Base-by-base conservation (phyloP, 2,888 invertebrate species). In the Anorthoa munda region DNA sequence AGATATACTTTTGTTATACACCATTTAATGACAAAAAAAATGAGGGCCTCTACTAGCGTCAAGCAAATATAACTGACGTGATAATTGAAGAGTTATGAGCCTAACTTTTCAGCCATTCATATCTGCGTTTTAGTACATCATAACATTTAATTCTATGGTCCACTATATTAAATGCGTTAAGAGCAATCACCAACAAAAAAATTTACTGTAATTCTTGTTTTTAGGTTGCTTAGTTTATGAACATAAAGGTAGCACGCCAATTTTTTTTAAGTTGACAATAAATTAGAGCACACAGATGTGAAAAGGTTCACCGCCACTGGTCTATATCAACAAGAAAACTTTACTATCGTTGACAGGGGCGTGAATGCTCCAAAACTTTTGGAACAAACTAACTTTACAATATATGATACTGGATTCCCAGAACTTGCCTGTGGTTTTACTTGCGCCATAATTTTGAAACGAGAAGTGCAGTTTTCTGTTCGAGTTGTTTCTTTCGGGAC, bases 401-500 rank as follows among this genome's bases (percentile, higher is more conserved):
- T 90, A 88, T 89, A 89, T 86, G 87, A 76, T 80, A 73, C 71
- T 74, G 72, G 66, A 73, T 72, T 74, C 71, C 78, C 76, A 74
- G 79, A 87, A 89, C 80, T 82, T 77, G 59, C 13, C 56, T 15
- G 69, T 17, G 81, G 82, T 83, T 83, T 77, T 69, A 77, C 56
- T 78, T 77, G 69, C 67, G 74, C 81, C 67, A 76, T 87, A 88
- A 87, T 87, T 88, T 81, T 83, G 83, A 79, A 85, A 74, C 84
- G 46, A 63, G 50, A 75, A 75, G 61, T 73, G 74, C 71, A 83
- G 61, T 80, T 84, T 50, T 45, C 66, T 48, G 59, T 81, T 56
- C 17, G 26, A 67, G 21, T 70, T 77, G 66, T 77, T 74, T 70
- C 56, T 60, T 56, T 75, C 15, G 15, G 61, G 45, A 72, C 56